These are phyloP conservation scores for Rhabdomys dilectus DNA, from an alignment of 2,113 vertebrate species.

Conservation along the genomic window DNA sequence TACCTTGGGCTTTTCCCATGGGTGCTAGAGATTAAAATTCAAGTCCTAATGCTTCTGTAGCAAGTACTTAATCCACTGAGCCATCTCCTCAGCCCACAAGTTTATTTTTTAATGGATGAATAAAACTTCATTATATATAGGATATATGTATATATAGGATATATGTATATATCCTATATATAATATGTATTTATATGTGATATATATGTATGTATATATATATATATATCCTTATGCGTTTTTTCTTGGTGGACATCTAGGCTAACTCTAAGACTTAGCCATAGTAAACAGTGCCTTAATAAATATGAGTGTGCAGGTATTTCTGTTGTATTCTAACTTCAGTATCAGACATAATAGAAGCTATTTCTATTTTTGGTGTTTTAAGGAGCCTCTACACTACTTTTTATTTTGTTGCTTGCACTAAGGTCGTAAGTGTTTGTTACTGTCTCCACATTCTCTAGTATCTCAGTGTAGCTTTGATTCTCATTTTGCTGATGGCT, in stretches of 20 bases:
- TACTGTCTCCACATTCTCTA: background rate
- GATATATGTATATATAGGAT: no score
- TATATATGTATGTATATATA: no score
- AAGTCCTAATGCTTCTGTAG: background rate
- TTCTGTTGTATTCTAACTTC: background rate
- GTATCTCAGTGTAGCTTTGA: background rate
- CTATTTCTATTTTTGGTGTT: background rate
- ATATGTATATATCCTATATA: background rate
- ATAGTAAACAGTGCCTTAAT: background rate
- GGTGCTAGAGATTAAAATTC: background rate
- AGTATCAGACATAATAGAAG: background rate
- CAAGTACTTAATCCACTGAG: background rate
- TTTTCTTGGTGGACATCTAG: background rate
- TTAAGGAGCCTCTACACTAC: background rate
- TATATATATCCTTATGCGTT: background rate
- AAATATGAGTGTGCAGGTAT: background rate
- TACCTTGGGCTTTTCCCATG: background rate
- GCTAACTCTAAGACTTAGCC: background rate
- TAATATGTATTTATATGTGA: no score
- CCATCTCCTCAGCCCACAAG: background rate
- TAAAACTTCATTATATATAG: background rate
- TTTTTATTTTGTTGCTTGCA: background rate
- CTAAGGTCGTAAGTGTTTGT: background rate
- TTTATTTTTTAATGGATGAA: background rate
- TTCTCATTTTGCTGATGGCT: background rate